A percentile compares a stretch with the other conserved stretches of the same genome.
Conservation (phyloP, 2,888 invertebrate species). For the Halictus ligatus region DNA sequence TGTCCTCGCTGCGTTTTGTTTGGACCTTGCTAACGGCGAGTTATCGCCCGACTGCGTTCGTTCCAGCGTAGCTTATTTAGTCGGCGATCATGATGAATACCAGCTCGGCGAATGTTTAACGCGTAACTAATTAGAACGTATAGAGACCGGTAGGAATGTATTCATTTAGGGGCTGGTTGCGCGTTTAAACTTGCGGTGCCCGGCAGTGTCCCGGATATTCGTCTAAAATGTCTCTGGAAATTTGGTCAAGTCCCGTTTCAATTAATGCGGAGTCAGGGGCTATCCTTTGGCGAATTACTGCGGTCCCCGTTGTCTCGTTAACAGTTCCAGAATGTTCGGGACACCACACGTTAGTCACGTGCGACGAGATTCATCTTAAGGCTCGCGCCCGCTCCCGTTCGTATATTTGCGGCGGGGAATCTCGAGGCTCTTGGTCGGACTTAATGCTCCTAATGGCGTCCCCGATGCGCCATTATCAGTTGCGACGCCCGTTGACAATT, state of each 20-base stretch:
- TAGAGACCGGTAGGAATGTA: not conserved
- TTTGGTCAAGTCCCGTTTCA: conserved; percentile 19
- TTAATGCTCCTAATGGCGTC: conserved; percentile 78
- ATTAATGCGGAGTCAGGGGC: conserved; percentile 19
- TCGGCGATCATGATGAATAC: not conserved
- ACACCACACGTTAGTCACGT: conserved; percentile 47
- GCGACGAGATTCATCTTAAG: conserved; percentile 58
- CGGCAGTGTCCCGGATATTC: not conserved
- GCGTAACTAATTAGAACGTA: not conserved
- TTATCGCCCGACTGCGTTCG: not conserved
- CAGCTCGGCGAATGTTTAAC: not conserved
- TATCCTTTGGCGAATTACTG: conserved; percentile 51
- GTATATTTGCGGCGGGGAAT: conserved; percentile 48
- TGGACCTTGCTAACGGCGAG: not conserved
- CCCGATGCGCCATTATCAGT: conserved; percentile 77
- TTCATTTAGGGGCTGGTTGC: not conserved
- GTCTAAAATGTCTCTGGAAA: conserved; percentile 12
- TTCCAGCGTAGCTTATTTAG: not conserved
- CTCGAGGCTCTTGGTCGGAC: conserved; percentile 72
- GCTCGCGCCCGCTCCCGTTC: conserved; percentile 39
- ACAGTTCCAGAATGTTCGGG: conserved; percentile 42
- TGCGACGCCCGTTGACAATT: conserved; percentile 69
- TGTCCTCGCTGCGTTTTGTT: too few species aligned
- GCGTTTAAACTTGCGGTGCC: not conserved
- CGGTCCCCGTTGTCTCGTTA: conserved; percentile 57